Evolutionary conservation across 1,140 invertebrate genomes (phyloP).

Genomic region (Drosophila parvula): DNA sequence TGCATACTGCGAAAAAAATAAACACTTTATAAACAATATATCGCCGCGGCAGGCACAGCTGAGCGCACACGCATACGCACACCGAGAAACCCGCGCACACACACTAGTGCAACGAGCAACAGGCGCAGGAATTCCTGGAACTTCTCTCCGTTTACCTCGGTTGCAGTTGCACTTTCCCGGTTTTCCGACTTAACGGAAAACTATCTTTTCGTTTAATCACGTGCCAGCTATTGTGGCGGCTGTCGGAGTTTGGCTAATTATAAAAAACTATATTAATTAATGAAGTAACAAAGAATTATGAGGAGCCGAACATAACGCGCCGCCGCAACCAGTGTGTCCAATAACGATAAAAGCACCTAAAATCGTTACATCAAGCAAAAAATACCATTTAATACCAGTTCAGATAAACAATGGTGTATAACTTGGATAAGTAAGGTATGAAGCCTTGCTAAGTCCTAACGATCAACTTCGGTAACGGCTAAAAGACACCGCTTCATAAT

Average conservation of each 20-base stretch:
- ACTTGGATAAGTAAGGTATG: neutral
- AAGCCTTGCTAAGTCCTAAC: neutral
- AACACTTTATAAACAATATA: constrained; percentile 72
- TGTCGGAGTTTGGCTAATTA: constrained; percentile 1
- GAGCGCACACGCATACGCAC: constrained; percentile 36
- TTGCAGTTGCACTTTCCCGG: constrained; percentile 6
- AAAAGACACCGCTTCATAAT: too few relatives aligned
- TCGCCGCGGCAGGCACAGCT: constrained; percentile 57
- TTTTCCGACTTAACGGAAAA: neutral
- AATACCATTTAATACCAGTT: neutral
- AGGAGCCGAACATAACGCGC: constrained; percentile 37
- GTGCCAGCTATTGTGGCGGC: neutral
- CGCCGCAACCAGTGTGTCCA: constrained; percentile 33
- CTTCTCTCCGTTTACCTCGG: neutral
- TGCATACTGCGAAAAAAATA: constrained; percentile 62
- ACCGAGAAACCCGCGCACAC: constrained; percentile 24
- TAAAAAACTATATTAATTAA: neutral
- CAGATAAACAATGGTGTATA: too few relatives aligned
- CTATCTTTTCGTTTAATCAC: neutral
- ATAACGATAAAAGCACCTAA: neutral
- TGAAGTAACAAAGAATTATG: constrained; percentile 16
- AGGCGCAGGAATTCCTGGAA: constrained; percentile 56
- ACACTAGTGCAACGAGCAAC: constrained; percentile 52
- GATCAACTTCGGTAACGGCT: too few relatives aligned
- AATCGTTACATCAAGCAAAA: neutral